These are phyloP conservation scores for Drosophila rufa DNA, from an alignment of 1,140 invertebrate genomes.

Conservation along the genomic window DNA sequence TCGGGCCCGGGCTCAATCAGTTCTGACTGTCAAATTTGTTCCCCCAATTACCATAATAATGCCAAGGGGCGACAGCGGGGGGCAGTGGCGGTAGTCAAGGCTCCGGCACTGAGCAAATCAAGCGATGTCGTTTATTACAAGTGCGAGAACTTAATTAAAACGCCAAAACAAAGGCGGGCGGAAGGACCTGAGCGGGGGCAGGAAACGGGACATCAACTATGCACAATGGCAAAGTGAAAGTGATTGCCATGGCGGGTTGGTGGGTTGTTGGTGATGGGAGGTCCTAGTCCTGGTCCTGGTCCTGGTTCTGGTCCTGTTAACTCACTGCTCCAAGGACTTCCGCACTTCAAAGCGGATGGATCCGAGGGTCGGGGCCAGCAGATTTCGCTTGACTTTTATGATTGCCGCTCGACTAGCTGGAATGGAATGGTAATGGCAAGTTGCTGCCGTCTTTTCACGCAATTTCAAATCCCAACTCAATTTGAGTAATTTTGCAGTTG, in stretches of 20 bases:
- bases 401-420: conserved; percentile 61
- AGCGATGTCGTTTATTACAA: conserved; percentile 80
- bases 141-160: conserved; percentile 83
- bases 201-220: conserved; percentile 62
- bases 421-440: conserved; percentile 60
- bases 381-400: conserved; percentile 78
- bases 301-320: conserved; percentile 12
- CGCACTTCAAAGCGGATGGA: conserved; percentile 55
- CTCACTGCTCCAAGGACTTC: conserved; percentile 53
- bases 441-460: conserved; percentile 73
- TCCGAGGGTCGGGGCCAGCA: conserved; percentile 17
- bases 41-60: conserved; percentile 79
- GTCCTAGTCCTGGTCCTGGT: conserved; percentile 21
- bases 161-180: conserved; percentile 69
- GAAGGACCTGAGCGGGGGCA: conserved; percentile 2
- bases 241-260: conserved; percentile 52
- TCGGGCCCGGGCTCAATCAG: conserved; percentile 52
- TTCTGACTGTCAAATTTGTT: conserved; percentile 70
- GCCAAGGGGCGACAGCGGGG: conserved; percentile 1
- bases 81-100: conserved; percentile 8
- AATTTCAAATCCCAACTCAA: conserved; percentile 83
- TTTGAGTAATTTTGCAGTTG: conserved; percentile 80
- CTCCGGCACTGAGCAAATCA: conserved; percentile 66
- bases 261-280: conserved; percentile 30
- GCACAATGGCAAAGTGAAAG: conserved; percentile 75